Conservation (phyloP, 2,797 vertebrate genomes). For the Helicolenus hilgendorfi region DNA sequence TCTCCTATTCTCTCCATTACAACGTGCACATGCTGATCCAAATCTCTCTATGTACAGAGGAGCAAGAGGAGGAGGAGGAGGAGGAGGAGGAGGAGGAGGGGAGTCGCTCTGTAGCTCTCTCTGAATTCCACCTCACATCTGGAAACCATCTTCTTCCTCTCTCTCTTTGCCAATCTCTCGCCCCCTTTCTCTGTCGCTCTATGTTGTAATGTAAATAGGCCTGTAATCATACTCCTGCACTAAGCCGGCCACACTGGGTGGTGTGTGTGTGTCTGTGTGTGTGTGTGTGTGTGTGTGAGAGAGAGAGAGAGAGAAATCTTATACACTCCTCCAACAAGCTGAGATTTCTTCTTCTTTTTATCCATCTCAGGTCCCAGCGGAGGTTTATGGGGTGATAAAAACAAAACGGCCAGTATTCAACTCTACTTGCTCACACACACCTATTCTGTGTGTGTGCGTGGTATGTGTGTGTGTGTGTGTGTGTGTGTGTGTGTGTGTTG, state of each 20-base stretch:
- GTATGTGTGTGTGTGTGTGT: conserved; percentile 3
- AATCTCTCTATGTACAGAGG: conserved; percentile 27
- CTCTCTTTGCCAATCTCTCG: conserved; percentile 40
- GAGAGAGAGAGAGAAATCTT: neutral
- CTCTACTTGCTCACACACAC: neutral
- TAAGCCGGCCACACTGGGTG: conserved; percentile 52
- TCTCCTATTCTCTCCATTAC: conserved; percentile 61
- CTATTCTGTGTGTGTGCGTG: neutral
- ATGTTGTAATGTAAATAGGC: conserved; percentile 82
- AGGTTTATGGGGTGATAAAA: conserved; percentile 60
- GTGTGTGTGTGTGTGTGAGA: conserved; percentile 1
- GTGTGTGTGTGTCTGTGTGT: conserved; percentile 40
- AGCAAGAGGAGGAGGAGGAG: neutral
- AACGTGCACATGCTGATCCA: conserved; percentile 42
- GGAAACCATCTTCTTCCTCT: conserved; percentile 79
- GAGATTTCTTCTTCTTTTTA: conserved; percentile 24
- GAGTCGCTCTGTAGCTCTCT: conserved; percentile 48
- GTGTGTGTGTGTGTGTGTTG: neutral
- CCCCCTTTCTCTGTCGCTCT: conserved; percentile 47
- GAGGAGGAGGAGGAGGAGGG: conserved; percentile 34
- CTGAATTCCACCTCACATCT: conserved; percentile 85
- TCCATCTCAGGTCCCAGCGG: conserved; percentile 43
- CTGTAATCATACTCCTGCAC: conserved; percentile 76
- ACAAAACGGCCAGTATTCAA: conserved; percentile 33
- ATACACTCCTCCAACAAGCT: conserved; percentile 8